Evolutionary conservation across 2,888 invertebrate species (phyloP).

Genomic region (Cantharis rustica): DNA sequence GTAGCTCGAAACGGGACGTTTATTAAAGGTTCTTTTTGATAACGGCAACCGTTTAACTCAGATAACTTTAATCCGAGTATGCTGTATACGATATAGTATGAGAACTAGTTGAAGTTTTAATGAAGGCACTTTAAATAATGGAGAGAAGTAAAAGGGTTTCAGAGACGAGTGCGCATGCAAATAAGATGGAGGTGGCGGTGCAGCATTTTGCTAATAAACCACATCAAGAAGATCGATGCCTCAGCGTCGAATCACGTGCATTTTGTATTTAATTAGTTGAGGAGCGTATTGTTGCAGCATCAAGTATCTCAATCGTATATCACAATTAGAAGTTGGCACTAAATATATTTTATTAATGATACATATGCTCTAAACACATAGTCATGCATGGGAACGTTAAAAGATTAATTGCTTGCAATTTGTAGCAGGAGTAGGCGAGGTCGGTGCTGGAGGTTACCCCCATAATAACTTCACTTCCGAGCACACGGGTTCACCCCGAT

Average conservation of each 20-base stretch:
- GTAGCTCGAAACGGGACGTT: background rate
- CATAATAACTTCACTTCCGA: constrained; percentile 50
- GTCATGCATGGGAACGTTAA: constrained; percentile 39
- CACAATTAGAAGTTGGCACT: constrained; percentile 24
- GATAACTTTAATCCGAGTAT: constrained; percentile 20
- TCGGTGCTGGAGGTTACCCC: constrained; percentile 49
- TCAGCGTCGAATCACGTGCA: constrained; percentile 33
- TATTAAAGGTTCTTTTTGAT: constrained; percentile 8
- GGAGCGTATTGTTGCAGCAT: constrained; percentile 29
- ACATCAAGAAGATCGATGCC: constrained; percentile 46
- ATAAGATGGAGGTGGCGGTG: constrained; percentile 44
- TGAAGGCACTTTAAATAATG: constrained; percentile 51
- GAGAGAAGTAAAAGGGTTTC: constrained; percentile 45
- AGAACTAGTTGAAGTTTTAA: constrained; percentile 46
- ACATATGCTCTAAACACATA: constrained; percentile 32
- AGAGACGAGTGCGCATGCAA: constrained; percentile 46
- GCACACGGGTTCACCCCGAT: constrained; percentile 46
- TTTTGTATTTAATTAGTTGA: constrained; percentile 41
- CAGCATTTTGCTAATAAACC: constrained; percentile 45
- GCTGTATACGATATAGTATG: constrained; percentile 21
- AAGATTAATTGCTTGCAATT: constrained; percentile 51
- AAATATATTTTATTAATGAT: constrained; percentile 33
- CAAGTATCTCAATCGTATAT: constrained; percentile 28
- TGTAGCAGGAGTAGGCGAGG: constrained; percentile 48
- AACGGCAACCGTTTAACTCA: constrained; percentile 17